Base-by-base conservation (phyloP, 2,888 invertebrate species). In the Sminthurinus aureus region DNA sequence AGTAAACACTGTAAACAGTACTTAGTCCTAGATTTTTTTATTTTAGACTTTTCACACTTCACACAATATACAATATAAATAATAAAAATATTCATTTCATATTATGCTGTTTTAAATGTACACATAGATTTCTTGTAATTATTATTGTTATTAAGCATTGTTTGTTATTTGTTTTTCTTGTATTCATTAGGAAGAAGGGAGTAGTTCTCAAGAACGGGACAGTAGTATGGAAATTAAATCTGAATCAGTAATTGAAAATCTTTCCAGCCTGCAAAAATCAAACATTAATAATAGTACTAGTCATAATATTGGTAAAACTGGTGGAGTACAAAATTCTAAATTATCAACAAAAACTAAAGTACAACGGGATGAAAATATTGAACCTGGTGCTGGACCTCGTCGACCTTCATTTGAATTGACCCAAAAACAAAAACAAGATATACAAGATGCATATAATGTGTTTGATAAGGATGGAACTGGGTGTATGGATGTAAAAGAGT, bases 371-470 rank as follows among this genome's bases (percentile, higher is more conserved):
- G 67, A 69, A 2, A n/a, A 11, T n/a, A 64, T 64, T 4, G 67
- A 69, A 69, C 22, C 22, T n/a, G 67, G 71, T 26, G 71, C 20
- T 26, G 67, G 22, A 18, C 12, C 67, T 67, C 20, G 67, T 67
- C 71, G 71, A 0, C 93, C 94, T 0, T 96, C 95, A 90, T 94
- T 95, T 90, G 97, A 98, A 90, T 91, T 98, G 18, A 94, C 95
- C 8, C 95, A 96, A 86, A 96, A 97, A 90, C 97, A 98, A 90
- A 95, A 95, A 90, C 93, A 94, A 78, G 98, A 98, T 89, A 97
- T 98, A 84, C 95, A 96, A 90, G 97, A 98, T 91, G 98, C 98
- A 0, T 98, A 98, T 90, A 96, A 97, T 91, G 91, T 98, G 20
- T 98, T 98, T 91, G 98, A 98, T 90, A 94, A 94, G 11, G 96